Conservation (phyloP, 2,888 invertebrate genomes). For the Drymonia ruficornis region DNA sequence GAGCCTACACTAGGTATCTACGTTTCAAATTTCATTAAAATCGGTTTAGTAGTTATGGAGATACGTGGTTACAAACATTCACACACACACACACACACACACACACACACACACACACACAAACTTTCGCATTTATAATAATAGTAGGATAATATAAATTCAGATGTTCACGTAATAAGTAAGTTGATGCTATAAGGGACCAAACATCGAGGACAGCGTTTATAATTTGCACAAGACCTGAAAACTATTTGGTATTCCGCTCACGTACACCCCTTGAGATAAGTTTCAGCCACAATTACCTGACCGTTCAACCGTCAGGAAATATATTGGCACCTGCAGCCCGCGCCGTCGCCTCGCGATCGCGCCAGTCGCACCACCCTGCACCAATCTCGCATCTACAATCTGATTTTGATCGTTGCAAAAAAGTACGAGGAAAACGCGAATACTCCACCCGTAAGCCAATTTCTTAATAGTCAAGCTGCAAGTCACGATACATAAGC, state of each 20-base stretch:
- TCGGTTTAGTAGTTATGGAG: too few relatives aligned
- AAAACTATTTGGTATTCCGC: constrained; percentile 69
- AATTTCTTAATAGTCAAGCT: constrained; percentile 50
- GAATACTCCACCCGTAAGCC: constrained; percentile 35
- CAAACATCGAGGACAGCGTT: constrained; percentile 56
- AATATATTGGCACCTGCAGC: constrained; percentile 82
- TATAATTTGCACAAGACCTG: constrained; percentile 73
- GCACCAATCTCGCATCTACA: constrained; percentile 64
- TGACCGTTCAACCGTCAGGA: constrained; percentile 80
- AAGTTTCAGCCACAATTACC: constrained; percentile 83
- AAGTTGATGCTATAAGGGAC: constrained; percentile 9
- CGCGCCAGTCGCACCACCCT: constrained; percentile 43
- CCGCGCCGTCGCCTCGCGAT: constrained; percentile 49
- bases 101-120: too few relatives aligned
- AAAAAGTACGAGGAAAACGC: constrained; percentile 43
- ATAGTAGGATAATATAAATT: constrained; percentile 19
- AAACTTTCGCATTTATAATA: too few relatives aligned
- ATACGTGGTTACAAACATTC: too few relatives aligned
- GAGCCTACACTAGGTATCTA: too few relatives aligned
- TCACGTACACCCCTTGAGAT: constrained; percentile 78
- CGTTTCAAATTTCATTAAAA: too few relatives aligned
- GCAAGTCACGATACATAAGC: constrained; percentile 42
- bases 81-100: too few relatives aligned
- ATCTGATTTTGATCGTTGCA: constrained; percentile 59
- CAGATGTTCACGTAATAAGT: constrained; percentile 20